Percentiles rank a stretch among this genome's conserved stretches.
phyloP scores from a whole-genome alignment of 1,140 invertebrate species.

The Brachionus paranguensis region DNA sequence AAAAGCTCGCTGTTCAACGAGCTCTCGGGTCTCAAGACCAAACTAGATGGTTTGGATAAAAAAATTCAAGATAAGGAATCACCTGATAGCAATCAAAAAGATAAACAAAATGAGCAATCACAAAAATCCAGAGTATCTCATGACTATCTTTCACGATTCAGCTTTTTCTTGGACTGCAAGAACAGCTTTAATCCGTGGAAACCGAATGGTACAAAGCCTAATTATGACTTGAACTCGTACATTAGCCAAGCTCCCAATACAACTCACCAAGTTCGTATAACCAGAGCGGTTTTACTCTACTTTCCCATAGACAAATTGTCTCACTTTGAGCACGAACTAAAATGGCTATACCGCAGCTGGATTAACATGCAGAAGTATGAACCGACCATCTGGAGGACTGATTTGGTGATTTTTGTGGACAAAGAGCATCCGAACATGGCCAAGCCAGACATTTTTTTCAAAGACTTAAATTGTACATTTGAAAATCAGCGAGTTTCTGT shows the following conservation, averaged over 20 bases:
- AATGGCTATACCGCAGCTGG: slow-evolving; percentile 38
- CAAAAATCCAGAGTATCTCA: background rate
- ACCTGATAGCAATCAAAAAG: background rate
- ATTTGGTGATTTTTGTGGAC: slow-evolving; percentile 33
- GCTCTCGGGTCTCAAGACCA: background rate
- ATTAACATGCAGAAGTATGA: slow-evolving; percentile 31
- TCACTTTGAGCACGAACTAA: background rate
- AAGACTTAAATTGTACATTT: slow-evolving; percentile 15
- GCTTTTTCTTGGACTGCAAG: background rate
- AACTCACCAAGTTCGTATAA: background rate
- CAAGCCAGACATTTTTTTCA: background rate
- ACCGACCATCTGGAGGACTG: background rate
- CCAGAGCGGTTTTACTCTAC: background rate
- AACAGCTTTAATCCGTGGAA: background rate
- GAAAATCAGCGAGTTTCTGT: background rate
- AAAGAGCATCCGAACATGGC: background rate
- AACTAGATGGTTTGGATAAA: background rate
- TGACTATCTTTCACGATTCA: background rate
- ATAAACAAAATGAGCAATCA: background rate
- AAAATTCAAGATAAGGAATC: background rate
- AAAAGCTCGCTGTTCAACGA: background rate
- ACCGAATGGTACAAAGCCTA: background rate
- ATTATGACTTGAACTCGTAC: background rate
- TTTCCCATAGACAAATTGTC: background rate
- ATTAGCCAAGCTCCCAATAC: background rate